phyloP scores from a whole-genome alignment of 2,888 invertebrate genomes.

The Tinea semifulvella region DNA sequence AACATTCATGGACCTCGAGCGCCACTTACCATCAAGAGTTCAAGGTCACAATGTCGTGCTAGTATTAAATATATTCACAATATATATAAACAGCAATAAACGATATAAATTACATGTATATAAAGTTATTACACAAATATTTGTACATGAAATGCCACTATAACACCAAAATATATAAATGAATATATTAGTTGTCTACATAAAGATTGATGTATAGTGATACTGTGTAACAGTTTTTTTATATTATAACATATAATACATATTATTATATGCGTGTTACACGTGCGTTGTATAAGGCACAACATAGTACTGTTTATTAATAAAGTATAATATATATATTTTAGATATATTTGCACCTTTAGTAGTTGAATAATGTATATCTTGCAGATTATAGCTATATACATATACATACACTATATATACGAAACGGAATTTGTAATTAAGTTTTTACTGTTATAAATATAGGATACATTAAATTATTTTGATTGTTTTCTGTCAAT shows the following conservation, averaged over 20 bases:
- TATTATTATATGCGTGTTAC: constrained; percentile 43
- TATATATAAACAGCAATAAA: no score
- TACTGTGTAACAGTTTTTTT: constrained; percentile 54
- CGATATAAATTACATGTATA: no score
- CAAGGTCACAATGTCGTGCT: no score
- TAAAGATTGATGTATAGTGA: constrained; percentile 26
- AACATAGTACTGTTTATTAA: constrained; percentile 50
- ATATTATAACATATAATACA: constrained; percentile 17
- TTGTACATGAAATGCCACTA: constrained; percentile 12
- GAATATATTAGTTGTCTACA: constrained; percentile 2
- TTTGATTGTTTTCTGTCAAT: constrained; percentile 63
- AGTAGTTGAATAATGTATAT: constrained; percentile 61
- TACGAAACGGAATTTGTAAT: background rate
- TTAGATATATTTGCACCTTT: constrained; percentile 66
- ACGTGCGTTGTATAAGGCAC: constrained; percentile 63
- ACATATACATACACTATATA: constrained; percentile 3
- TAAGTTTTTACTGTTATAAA: constrained; percentile 2
- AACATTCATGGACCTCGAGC: no score
- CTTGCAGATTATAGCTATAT: constrained; percentile 58
- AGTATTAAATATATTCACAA: no score
- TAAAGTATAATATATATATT: constrained; percentile 39
- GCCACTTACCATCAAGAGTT: no score
- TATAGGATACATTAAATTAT: constrained; percentile 29
- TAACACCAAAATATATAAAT: constrained; percentile 13
- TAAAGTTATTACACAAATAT: background rate